Evolutionary conservation across 53 echinoderm and acorn worm species (phyloP).

Genomic region (Mesocentrotus franciscanus): DNA sequence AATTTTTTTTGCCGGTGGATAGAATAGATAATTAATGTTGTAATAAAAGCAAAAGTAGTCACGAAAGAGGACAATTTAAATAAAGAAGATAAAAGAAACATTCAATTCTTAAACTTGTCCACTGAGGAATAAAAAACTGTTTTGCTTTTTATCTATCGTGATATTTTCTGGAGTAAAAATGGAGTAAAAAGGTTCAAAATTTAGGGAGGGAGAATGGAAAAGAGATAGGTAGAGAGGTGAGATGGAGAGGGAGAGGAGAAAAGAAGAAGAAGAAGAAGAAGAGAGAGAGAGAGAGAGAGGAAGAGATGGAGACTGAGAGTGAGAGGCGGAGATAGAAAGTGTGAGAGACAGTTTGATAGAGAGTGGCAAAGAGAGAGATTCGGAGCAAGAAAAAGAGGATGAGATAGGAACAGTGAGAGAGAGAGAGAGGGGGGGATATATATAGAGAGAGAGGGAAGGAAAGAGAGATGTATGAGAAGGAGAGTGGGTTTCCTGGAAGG

Average conservation of each 20-base stretch:
- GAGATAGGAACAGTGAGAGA: background rate
- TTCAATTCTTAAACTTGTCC: background rate
- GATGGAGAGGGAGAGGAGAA: background rate
- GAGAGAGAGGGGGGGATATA: too few relatives aligned
- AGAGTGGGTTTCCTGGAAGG: background rate
- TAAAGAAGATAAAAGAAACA: background rate
- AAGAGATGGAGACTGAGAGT: background rate
- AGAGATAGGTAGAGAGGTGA: background rate
- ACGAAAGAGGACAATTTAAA: background rate
- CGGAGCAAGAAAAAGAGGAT: background rate
- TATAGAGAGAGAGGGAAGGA: background rate
- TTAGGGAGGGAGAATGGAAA: too few relatives aligned
- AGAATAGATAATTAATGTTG: background rate
- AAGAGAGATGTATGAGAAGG: too few relatives aligned
- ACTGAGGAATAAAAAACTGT: too few relatives aligned
- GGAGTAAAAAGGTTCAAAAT: too few relatives aligned
- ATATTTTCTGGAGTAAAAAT: too few relatives aligned
- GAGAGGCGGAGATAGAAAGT: background rate
- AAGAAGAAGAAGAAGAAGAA: too few relatives aligned
- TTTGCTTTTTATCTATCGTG: too few relatives aligned
- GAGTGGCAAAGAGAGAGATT: background rate
- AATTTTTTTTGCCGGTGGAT: background rate
- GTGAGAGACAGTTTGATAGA: too few relatives aligned
- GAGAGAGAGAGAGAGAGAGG: background rate
- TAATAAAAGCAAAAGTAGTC: background rate